These are phyloP conservation scores for Pantherophis alleghaniensis DNA, from an alignment of 2,797 vertebrate species.

Conservation along the genomic window DNA sequence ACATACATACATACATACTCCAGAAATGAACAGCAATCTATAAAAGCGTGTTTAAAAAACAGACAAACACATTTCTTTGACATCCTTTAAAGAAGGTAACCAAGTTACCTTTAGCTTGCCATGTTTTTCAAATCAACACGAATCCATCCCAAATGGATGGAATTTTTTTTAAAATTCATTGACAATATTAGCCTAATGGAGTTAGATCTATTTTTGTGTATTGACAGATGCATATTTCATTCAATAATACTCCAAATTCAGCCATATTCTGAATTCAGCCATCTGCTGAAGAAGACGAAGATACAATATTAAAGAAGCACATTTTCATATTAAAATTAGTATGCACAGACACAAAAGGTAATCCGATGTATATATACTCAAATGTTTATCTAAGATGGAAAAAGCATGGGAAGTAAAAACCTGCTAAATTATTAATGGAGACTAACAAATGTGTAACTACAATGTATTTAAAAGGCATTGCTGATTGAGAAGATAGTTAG, in stretches of 20 bases:
- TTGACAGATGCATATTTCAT: background rate
- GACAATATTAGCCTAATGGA: background rate
- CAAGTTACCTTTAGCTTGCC: background rate
- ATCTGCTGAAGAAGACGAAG: background rate
- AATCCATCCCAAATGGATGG: background rate
- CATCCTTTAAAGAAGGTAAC: background rate
- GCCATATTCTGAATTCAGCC: background rate
- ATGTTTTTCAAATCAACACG: background rate
- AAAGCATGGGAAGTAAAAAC: background rate
- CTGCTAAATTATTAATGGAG: background rate
- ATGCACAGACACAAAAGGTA: background rate
- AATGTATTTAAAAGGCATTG: background rate
- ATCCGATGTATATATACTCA: background rate
- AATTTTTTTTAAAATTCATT: background rate
- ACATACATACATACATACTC: background rate
- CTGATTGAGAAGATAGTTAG: background rate
- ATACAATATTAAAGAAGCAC: background rate
- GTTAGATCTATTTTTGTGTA: background rate
- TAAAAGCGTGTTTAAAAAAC: background rate
- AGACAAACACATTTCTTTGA: background rate
- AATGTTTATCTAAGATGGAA: background rate
- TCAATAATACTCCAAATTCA: background rate
- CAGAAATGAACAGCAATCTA: background rate
- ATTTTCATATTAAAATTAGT: background rate
- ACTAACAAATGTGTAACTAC: background rate